Evolutionary conservation across 2,888 invertebrate species (phyloP), one percentile per base, ranked within the genome.

Genomic region (Parelbella ahira): DNA sequence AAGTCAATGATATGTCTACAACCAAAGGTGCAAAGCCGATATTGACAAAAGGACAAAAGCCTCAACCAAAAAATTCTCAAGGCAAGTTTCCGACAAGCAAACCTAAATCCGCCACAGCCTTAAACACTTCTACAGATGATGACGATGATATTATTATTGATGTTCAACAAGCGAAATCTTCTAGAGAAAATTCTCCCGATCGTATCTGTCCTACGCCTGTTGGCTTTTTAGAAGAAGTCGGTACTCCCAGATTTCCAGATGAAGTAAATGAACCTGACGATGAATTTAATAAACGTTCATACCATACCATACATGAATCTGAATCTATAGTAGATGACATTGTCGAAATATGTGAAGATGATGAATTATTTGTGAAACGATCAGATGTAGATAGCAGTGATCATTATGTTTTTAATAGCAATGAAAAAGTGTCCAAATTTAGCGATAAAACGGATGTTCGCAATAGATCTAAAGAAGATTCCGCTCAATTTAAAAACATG

Each of bases 201-300:
- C 89, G 91, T 46, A 89, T 93, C 39, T 91, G 92, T 55, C 92
- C 93, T 0, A 89, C 90, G 4, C 92, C 92, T 0, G 88, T 92
- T 2, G 88, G 89, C 21, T 87, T 89, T 3, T 79, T 83, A 32
- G 90, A 90, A 30, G 89, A 90, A 45, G 87, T 89, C 1, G 89
- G 90, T 30, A 89, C 88, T 37, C 92, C 93, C 1, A 88, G 94
- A 39, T 93, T 92, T 62, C 94, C 94, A 0, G 93, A 94, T 66
- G 89, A 90, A 58, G 91, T 94, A 0, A 90, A 88, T 56, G 94
- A 94, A 67, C 94, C 94, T 0, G 94, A 93, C 50, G 93, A 94
- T 57, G 90, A 89, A 19, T 78, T 82, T 5, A 67, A 62, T 7
- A 78, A 67, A 46, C 68, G 80, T 27, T 60, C 70, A 18, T 59